phyloP scores from a whole-genome alignment of 2,888 invertebrate species.

The Dicroscelio sp. region DNA sequence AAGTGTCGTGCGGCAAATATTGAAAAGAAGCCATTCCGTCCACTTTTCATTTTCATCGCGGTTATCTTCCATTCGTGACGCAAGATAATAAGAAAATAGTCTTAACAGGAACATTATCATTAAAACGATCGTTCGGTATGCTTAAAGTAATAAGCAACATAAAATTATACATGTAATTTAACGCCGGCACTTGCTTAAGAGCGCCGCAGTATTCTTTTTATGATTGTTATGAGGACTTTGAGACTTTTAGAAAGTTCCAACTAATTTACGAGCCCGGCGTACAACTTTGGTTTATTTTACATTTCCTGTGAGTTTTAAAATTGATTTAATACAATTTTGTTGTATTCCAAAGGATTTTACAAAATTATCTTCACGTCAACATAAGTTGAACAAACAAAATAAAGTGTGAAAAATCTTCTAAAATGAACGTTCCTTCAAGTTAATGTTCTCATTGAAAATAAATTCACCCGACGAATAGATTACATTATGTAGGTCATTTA shows the following conservation, averaged over 20 bases:
- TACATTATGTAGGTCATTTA: no score
- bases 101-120: slow-evolving; percentile 41
- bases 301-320: slow-evolving; percentile 31
- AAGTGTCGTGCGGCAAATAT: neutral
- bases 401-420: no score
- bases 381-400: no score
- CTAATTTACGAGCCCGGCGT: slow-evolving; percentile 51
- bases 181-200: slow-evolving; percentile 26
- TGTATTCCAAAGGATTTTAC: no score
- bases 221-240: slow-evolving; percentile 38
- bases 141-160: slow-evolving; percentile 34
- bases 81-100: slow-evolving; percentile 28
- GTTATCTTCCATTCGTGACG: slow-evolving; percentile 32
- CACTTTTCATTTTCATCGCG: slow-evolving; percentile 16
- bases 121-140: slow-evolving; percentile 35
- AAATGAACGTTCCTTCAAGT: no score
- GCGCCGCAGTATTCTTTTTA: slow-evolving; percentile 40
- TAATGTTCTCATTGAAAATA: no score
- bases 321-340: no score
- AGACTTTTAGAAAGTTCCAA: slow-evolving; percentile 52
- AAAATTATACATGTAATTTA: slow-evolving; percentile 47
- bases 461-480: no score
- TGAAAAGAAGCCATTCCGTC: neutral
- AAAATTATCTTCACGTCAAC: no score
- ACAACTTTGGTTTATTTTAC: slow-evolving; percentile 38